Percentiles rank a stretch among this genome's conserved stretches.
phyloP scores from a whole-genome alignment of 2,888 invertebrate species.

The Dichetophora obliterata region DNA sequence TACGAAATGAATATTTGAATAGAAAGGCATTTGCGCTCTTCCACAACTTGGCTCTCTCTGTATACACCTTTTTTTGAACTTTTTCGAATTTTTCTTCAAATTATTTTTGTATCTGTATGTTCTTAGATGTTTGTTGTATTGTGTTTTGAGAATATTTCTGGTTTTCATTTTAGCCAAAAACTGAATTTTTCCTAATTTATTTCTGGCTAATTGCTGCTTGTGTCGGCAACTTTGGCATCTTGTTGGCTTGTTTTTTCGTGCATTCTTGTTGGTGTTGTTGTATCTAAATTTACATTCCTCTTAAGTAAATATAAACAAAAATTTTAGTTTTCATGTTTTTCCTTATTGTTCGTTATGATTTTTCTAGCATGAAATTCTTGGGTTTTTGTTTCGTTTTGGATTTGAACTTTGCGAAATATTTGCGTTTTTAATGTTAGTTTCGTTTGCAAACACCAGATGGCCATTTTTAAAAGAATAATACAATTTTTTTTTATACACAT shows the following conservation, averaged over 20 bases:
- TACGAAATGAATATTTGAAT: no score
- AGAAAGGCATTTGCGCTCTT: background rate
- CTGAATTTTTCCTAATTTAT: background rate
- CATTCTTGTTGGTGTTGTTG: background rate
- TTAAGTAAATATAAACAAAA: slow-evolving; percentile 14
- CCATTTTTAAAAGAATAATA: background rate
- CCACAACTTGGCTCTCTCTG: no score
- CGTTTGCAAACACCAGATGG: background rate
- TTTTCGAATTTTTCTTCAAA: background rate
- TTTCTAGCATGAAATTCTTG: background rate
- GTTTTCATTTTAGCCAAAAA: slow-evolving; percentile 21
- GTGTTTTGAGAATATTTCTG: slow-evolving; percentile 1
- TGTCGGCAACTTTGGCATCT: no score
- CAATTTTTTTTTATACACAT: no score
- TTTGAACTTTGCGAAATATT: slow-evolving; percentile 17
- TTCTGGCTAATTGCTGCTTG: slow-evolving; percentile 2
- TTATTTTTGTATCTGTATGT: background rate
- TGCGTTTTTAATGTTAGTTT: background rate
- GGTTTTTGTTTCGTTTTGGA: background rate
- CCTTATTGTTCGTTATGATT: background rate
- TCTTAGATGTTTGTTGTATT: background rate
- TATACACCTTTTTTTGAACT: no score
- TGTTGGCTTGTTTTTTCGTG: background rate
- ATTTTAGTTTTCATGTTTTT: background rate
- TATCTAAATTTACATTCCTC: background rate